Percentiles rank a stretch among this genome's conserved stretches.
Conservation (phyloP, 2,888 invertebrate genomes). For the Trachelus troglodyta region DNA sequence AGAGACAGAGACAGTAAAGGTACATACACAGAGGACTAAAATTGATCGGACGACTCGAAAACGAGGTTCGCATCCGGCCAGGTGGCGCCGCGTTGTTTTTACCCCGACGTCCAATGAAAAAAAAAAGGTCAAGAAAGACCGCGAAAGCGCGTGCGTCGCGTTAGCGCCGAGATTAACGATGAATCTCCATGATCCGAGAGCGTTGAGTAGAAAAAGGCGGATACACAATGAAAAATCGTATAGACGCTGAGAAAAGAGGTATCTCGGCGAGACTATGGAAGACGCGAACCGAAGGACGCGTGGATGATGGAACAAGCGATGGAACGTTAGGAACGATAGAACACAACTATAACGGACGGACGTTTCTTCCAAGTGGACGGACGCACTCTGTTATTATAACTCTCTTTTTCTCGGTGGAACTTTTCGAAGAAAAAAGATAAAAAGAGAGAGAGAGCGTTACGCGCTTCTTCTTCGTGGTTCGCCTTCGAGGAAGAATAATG, state of each 20-base stretch:
- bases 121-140: slow-evolving; percentile 17
- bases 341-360: slow-evolving; percentile 49
- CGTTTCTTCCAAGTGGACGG: slow-evolving; percentile 55
- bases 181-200: slow-evolving; percentile 41
- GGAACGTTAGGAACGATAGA: slow-evolving; percentile 39
- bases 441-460: slow-evolving; percentile 26
- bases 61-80: slow-evolving; percentile 45
- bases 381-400: slow-evolving; percentile 63
- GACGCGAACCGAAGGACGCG: slow-evolving; percentile 21
- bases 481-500: slow-evolving; percentile 60
- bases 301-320: slow-evolving; percentile 21
- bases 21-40: background rate
- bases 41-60: background rate
- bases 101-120: slow-evolving; percentile 6
- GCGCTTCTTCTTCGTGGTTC: slow-evolving; percentile 25
- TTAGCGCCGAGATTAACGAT: slow-evolving; percentile 38
- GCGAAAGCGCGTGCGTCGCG: slow-evolving; percentile 31
- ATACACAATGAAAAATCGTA: slow-evolving; percentile 55
- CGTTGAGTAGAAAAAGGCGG: slow-evolving; percentile 24
- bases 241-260: slow-evolving; percentile 28
- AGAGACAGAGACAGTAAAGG: background rate
- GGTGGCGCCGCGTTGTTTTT: slow-evolving; percentile 46
- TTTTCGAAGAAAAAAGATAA: slow-evolving; percentile 35
- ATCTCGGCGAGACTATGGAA: slow-evolving; percentile 41
- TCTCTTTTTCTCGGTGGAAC: slow-evolving; percentile 39